Percentiles rank a stretch among this genome's conserved stretches.
Evolutionary conservation across 1,140 invertebrate genomes (phyloP).

Genomic region (Schlechtendalia chinensis): DNA sequence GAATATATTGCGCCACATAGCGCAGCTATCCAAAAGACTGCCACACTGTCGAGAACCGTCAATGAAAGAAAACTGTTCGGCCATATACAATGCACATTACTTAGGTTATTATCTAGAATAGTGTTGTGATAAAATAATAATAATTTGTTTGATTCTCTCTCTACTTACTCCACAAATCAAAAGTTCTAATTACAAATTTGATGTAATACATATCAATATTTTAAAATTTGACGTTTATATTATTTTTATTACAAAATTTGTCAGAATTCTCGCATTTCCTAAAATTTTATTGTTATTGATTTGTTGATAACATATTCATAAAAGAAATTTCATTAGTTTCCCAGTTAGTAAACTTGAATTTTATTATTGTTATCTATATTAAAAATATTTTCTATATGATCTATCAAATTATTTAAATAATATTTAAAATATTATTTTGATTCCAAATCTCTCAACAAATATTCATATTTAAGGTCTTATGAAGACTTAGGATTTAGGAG

Average conservation of each 20-base stretch:
- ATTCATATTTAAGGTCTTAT: background rate
- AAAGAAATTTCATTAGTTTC: too few relatives aligned
- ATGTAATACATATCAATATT: too few relatives aligned
- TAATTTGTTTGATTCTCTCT: background rate
- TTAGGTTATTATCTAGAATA: constrained; percentile 31
- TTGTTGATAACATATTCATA: too few relatives aligned
- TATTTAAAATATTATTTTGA: background rate
- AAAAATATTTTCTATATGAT: background rate
- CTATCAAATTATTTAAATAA: background rate
- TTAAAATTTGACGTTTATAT: too few relatives aligned
- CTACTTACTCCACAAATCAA: too few relatives aligned
- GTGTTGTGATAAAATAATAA: background rate
- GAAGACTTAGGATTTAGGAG: background rate
- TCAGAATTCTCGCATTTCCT: too few relatives aligned
- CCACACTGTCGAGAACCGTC: constrained; percentile 41
- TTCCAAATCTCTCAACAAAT: background rate
- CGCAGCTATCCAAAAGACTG: constrained; percentile 48
- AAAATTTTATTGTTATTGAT: too few relatives aligned
- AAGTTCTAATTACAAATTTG: too few relatives aligned
- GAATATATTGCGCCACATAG: constrained; percentile 48
- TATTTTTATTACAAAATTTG: too few relatives aligned
- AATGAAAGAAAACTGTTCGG: constrained; percentile 25
- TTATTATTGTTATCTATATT: background rate
- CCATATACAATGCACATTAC: constrained; percentile 43
- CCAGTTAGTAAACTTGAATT: too few relatives aligned